Evolutionary conservation across 2,113 vertebrate species (phyloP).

Genomic region (Scomber scombrus): DNA sequence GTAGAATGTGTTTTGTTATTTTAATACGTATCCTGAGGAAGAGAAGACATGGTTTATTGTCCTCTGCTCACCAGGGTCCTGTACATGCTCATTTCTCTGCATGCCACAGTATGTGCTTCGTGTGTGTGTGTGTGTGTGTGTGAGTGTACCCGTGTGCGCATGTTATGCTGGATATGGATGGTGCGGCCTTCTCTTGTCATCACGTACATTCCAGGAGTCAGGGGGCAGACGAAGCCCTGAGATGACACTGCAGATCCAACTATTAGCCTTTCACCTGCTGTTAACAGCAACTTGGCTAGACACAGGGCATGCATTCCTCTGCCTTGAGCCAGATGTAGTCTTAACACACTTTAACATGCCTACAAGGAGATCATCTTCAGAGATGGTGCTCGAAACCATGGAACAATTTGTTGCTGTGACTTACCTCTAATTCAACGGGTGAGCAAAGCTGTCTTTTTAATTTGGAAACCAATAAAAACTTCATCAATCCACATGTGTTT

Average conservation of each 20-base stretch:
- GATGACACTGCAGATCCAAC: conserved; percentile 93
- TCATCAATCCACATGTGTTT: conserved; percentile 79
- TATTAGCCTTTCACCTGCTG: conserved; percentile 93
- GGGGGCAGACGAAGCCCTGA: conserved; percentile 89
- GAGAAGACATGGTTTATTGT: conserved; percentile 63
- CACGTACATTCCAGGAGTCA: conserved; percentile 95
- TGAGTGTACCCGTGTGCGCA: conserved; percentile 7
- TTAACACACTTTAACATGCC: conserved; percentile 82
- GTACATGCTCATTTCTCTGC: conserved; percentile 50
- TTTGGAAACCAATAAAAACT: conserved; percentile 72
- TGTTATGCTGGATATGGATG: conserved; percentile 61
- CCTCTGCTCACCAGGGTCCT: conserved; percentile 21
- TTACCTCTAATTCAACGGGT: conserved; percentile 61
- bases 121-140: conserved; percentile 35
- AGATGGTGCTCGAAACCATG: conserved; percentile 55
- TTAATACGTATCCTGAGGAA: conserved; percentile 42
- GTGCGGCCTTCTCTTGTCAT: conserved; percentile 90
- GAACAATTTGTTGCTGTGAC: conserved; percentile 51
- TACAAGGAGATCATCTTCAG: conserved; percentile 67
- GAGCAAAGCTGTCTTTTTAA: conserved; percentile 68
- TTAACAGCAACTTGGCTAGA: conserved; percentile 95
- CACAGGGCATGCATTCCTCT: conserved; percentile 88
- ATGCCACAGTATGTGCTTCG: conserved; percentile 26
- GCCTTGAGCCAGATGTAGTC: conserved; percentile 84
- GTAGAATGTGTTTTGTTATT: conserved; percentile 51